These are phyloP conservation scores for Contarinia nasturtii DNA, from an alignment of 1,140 invertebrate genomes.

Conservation along the genomic window DNA sequence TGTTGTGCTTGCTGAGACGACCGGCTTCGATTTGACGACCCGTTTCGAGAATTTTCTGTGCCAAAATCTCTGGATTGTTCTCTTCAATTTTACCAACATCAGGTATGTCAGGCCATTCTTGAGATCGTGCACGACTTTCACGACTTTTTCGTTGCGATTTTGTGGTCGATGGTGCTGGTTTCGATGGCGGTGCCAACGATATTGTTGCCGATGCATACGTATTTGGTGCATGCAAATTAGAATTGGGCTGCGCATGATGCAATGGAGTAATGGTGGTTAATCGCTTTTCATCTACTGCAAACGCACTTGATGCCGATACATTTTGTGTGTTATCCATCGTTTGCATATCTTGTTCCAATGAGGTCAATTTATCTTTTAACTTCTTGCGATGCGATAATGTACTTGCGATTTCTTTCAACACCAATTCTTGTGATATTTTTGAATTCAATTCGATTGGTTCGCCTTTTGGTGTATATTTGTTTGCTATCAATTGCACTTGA, in stretches of 20 bases:
- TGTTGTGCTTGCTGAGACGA: constrained; percentile 26
- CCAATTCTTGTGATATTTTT: constrained; percentile 49
- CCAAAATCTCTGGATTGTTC: constrained; percentile 73
- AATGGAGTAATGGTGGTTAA: constrained; percentile 26
- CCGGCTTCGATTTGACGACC: constrained; percentile 71
- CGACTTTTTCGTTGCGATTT: constrained; percentile 35
- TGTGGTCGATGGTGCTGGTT: constrained; percentile 10
- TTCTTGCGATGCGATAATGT: constrained; percentile 64
- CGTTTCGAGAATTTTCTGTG: constrained; percentile 74
- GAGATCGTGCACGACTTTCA: constrained; percentile 55
- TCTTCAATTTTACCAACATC: constrained; percentile 79
- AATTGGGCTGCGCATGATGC: constrained; percentile 2
- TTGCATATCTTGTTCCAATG: constrained; percentile 53
- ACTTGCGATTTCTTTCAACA: constrained; percentile 66
- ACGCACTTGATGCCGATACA: too few species aligned
- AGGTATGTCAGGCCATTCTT: constrained; percentile 79
- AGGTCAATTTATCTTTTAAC: constrained; percentile 53
- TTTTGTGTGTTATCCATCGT: constrained; percentile 37
- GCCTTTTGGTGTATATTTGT: constrained; percentile 33
- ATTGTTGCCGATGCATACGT: constrained; percentile 2
- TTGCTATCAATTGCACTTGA: constrained; percentile 46
- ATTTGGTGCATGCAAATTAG: constrained; percentile 9
- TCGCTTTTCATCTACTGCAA: constrained; percentile 31
- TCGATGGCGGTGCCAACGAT: constrained; percentile 26
- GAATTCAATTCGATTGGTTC: constrained; percentile 36